phyloP scores from a whole-genome alignment of 2,797 vertebrate species.

The Chiloscyllium punctatum region DNA sequence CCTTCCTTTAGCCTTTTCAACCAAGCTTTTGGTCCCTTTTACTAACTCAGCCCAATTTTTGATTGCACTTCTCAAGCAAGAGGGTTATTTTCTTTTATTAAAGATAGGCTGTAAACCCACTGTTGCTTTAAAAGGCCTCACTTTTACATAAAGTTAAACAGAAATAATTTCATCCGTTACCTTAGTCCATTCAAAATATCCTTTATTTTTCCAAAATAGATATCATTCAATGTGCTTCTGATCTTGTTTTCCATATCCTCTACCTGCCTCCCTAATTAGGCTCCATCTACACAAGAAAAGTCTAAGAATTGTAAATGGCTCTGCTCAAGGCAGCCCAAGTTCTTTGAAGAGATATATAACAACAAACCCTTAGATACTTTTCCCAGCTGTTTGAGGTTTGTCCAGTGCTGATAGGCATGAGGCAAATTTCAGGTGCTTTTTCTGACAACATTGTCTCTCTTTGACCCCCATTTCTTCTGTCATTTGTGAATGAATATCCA shows the following conservation, averaged over 20 bases:
- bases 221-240: slow-evolving; percentile 97
- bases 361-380: neutral
- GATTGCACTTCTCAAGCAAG: neutral
- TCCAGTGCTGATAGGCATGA: neutral
- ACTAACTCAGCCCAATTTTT: neutral
- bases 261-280: neutral
- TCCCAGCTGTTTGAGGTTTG: neutral
- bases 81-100: neutral
- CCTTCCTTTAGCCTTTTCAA: neutral
- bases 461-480: neutral
- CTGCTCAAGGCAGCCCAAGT: neutral
- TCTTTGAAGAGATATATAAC: neutral
- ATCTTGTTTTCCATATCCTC: slow-evolving; percentile 99
- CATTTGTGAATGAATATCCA: neutral
- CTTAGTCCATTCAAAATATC: slow-evolving; percentile 97
- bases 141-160: neutral
- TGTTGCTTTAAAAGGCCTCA: neutral
- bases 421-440: neutral
- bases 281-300: neutral
- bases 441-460: neutral
- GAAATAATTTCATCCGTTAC: slow-evolving; percentile 54
- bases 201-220: slow-evolving; percentile 99
- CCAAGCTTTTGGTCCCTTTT: neutral
- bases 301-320: neutral
- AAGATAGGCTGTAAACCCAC: neutral